Base-by-base conservation (phyloP, 2,888 invertebrate genomes). In the Nebria salina region DNA sequence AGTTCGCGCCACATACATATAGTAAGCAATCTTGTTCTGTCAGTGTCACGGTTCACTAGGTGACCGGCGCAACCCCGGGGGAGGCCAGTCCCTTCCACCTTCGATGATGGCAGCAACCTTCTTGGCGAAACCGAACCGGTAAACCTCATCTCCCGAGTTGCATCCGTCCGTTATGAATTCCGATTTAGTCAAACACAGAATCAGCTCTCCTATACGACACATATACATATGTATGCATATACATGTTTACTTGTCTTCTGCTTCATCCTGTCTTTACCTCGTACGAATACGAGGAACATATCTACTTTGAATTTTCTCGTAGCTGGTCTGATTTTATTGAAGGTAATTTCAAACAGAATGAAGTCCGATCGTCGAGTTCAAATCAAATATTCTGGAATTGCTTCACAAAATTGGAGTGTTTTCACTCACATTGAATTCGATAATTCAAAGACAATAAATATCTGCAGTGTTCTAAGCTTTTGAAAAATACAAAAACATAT, bases 41-140 rank as follows among this genome's bases (percentile, higher is more conserved):
- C 70, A 54, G 54, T 70, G 70, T 70, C 70, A 70, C 70, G 70
- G 70, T 70, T 70, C 70, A 70, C 11, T 70, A 70, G 70, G 70
- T 70, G 70, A 70, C 70, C 70, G 70, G 70, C 15, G 25, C 70
- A 70, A 11, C 13, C 70, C 70, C 70, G 70, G 4, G 70, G 70
- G 70, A 70, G 70, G 2, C 70, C 26, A 13, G 25, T 26, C 70
- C 11, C 25, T 5, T 3, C 70, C 9, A 70, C 20, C 26, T 25
- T 25, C 70, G 25, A 70, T 70, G 26, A 26, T 70, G 20, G 26
- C n/a, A 15, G 7, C 54, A 11, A 11, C 6, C 13, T 54, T 54
- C 54, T 54, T 54, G 8, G 54, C 54, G 54, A 54, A 54, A 8
- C 54, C 54, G 54, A 54, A 54, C 54, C 54, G 54, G 54, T 54